Conservation (phyloP, 2,888 invertebrate species). For the Urechis unicinctus region DNA sequence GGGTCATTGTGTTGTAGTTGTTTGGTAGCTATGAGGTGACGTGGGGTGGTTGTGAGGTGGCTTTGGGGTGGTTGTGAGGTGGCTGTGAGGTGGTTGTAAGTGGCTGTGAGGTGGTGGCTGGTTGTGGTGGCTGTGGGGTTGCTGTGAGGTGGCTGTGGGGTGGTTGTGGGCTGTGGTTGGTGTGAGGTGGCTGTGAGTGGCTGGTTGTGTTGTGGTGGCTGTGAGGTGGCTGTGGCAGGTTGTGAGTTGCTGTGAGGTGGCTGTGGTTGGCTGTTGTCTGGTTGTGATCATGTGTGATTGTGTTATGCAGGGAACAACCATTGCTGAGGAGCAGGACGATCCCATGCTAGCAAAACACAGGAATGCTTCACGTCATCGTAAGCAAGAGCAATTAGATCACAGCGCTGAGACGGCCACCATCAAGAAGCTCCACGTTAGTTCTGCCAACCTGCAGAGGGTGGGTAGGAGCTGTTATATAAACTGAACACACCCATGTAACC, state of each 20-base stretch:
- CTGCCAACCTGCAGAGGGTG: constrained; percentile 71
- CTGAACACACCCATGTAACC: too few relatives aligned
- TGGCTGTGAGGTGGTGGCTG: background rate
- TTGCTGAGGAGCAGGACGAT: constrained; percentile 57
- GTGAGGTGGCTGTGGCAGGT: background rate
- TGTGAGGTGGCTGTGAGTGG: background rate
- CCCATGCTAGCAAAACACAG: constrained; percentile 55
- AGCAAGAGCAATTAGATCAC: constrained; percentile 66
- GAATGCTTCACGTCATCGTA: constrained; percentile 59
- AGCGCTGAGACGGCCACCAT: constrained; percentile 57
- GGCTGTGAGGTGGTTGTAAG: background rate
- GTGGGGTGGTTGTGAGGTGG: background rate
- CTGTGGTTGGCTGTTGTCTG: background rate
- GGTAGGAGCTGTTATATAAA: constrained; percentile 2
- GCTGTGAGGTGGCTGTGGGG: background rate
- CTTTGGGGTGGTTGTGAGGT: background rate
- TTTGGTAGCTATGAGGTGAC: background rate
- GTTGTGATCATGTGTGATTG: background rate
- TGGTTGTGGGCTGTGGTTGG: background rate
- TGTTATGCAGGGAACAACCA: constrained; percentile 55
- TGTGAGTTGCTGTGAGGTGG: background rate
- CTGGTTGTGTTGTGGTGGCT: background rate
- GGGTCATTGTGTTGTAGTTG: too few relatives aligned
- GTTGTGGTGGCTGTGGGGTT: background rate
- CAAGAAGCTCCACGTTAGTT: constrained; percentile 67